These are phyloP conservation scores for Cynoglossus semilaevis DNA, from an alignment of 2,113 vertebrate genomes.

Conservation along the genomic window DNA sequence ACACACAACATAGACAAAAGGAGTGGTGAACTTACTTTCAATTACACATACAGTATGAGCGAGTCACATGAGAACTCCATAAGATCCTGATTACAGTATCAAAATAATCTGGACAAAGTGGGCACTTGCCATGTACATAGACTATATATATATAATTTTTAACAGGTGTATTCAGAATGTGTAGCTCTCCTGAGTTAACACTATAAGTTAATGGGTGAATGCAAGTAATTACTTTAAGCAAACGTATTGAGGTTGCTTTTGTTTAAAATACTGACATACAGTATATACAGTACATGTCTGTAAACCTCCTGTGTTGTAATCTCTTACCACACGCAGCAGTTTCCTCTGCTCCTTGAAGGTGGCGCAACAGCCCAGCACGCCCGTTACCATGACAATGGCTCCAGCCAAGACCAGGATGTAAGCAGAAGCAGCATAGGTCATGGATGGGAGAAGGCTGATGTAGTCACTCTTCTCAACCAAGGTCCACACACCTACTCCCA, in stretches of 20 bases:
- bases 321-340: conserved; percentile 90
- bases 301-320: conserved; percentile 22
- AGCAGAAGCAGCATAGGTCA: conserved; percentile 89
- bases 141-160: background rate
- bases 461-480: conserved; percentile 94
- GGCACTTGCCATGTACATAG: too few species aligned
- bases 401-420: conserved; percentile 95
- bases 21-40: background rate
- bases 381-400: conserved; percentile 93
- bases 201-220: too few species aligned
- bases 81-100: conserved; percentile 6
- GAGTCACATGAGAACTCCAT: background rate
- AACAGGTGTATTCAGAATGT: too few species aligned
- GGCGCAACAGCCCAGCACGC: conserved; percentile 94
- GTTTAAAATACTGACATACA: background rate
- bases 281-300: background rate
- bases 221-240: too few species aligned
- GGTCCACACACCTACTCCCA: conserved; percentile 96
- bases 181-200: too few species aligned
- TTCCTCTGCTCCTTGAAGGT: conserved; percentile 93
- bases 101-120: conserved; percentile 20
- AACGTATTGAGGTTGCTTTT: background rate
- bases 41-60: background rate
- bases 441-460: conserved; percentile 94
- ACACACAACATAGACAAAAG: background rate